These are phyloP conservation scores for Epirrita christyi DNA, from an alignment of 2,888 invertebrate species.

Conservation along the genomic window DNA sequence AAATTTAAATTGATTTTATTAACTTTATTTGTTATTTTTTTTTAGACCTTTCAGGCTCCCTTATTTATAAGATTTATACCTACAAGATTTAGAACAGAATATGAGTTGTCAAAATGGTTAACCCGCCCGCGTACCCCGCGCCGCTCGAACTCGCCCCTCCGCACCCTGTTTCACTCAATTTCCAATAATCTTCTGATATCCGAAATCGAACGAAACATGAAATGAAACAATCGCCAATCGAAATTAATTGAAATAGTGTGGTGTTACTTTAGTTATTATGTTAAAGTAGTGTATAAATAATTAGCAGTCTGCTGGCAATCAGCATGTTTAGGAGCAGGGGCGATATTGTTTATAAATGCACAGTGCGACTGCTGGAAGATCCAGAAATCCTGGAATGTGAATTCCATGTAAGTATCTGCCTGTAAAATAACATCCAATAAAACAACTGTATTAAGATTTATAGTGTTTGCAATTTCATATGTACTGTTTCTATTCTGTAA, in stretches of 20 bases:
- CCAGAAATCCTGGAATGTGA: constrained; percentile 96
- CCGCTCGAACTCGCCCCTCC: constrained; percentile 25
- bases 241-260: constrained; percentile 42
- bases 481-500: not conserved
- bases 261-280: constrained; percentile 42
- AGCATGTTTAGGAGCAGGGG: constrained; percentile 88
- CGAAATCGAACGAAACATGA: constrained; percentile 44
- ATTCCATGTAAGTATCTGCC: constrained; percentile 87
- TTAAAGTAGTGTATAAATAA: constrained; percentile 35
- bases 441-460: not conserved
- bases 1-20: too few species aligned
- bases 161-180: constrained; percentile 22
- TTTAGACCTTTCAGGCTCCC: too few species aligned
- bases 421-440: not conserved
- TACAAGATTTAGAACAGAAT: constrained; percentile 10
- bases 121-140: constrained; percentile 4
- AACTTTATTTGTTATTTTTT: too few species aligned
- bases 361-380: constrained; percentile 95
- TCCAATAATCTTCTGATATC: constrained; percentile 27
- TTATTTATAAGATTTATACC: too few species aligned
- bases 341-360: constrained; percentile 94
- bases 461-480: not conserved
- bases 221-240: constrained; percentile 53
- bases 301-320: constrained; percentile 30
- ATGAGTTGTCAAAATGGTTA: constrained; percentile 11